Base-by-base conservation (phyloP, 2,113 vertebrate species). In the Lepisosteus oculatus region DNA sequence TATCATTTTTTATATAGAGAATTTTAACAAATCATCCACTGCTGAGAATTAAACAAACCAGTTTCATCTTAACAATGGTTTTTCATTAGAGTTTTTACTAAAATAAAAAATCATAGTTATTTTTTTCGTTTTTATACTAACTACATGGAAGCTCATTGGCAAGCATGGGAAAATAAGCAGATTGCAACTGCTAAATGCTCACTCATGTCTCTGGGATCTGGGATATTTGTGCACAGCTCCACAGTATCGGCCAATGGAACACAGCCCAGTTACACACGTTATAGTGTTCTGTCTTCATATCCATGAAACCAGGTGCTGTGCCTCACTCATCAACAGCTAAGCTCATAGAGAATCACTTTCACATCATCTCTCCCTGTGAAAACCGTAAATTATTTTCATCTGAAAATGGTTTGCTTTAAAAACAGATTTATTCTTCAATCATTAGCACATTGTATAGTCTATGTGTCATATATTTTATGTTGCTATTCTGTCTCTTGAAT, bases 1-100 rank as follows among this genome's bases (percentile, higher is more conserved):
- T 65, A 13, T 65, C 64, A 61, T 71, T 67, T 75, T 67, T 44
- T 5, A 72, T 67, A 73, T 74, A 70, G 56, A 43, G 56, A 8
- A 70, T 75, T 57, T 61, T 68, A 75, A 68, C 65, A 61, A 71
- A 65, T 66, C 51, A 15, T 15, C n/a, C 64, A 66, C 61, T 71
- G 59, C 74, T 74, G 72, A 73, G 63, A 44, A 51, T 72, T 68
- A 75, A 75, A 73, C 43, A 73, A 73, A 77, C 6, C 9, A 59
- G 43, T 68, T 75, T 73, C 63, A 70, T 80, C 72, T 72, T 70
- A 69, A 69, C 57, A 62, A 55, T 70, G 71, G 72, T 62, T 67
- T 74, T 69, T 67, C 57, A 68, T 74, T 72, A 72, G 70, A 4
- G 4, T 43, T 45, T n/a, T 3, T 70, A 63, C 74, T 67, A 74